Percentiles rank a stretch among this genome's conserved stretches.
phyloP scores from a whole-genome alignment of 2,113 vertebrate species.

The Machaerirhynchus nigripectus region DNA sequence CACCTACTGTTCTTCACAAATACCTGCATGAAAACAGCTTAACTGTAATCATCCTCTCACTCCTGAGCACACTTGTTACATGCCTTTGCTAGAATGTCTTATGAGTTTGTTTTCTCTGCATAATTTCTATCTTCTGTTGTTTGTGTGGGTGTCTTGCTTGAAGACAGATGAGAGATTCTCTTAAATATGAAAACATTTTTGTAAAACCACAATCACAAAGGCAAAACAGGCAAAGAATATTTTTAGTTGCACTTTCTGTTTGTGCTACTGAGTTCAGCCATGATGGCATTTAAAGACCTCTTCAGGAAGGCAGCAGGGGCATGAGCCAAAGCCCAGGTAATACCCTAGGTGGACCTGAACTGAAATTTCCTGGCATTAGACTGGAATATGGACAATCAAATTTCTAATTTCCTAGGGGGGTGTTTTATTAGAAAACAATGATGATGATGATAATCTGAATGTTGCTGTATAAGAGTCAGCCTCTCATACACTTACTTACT shows the following conservation, averaged over 20 bases:
- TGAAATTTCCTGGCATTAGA: neutral
- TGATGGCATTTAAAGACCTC: neutral
- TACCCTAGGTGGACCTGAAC: neutral
- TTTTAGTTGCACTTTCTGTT: neutral
- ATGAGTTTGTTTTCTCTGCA: neutral
- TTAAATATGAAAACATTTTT: conserved; percentile 12
- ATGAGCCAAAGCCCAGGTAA: neutral
- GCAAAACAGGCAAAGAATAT: neutral
- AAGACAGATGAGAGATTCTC: neutral
- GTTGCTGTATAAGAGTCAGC: neutral
- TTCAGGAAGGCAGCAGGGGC: neutral
- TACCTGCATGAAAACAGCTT: neutral
- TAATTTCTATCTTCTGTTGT: neutral
- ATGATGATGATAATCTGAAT: neutral
- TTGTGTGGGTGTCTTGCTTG: conserved; percentile 5
- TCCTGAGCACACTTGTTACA: neutral
- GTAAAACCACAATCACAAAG: neutral
- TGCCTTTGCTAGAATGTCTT: neutral
- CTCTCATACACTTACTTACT: neutral
- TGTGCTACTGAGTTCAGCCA: neutral
- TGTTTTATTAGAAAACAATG: neutral
- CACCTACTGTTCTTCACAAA: conserved; percentile 1
- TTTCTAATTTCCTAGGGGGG: neutral
- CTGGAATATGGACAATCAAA: neutral
- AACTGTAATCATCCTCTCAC: neutral